phyloP scores from a whole-genome alignment of 1,140 invertebrate genomes.

The Vanessa atalanta region DNA sequence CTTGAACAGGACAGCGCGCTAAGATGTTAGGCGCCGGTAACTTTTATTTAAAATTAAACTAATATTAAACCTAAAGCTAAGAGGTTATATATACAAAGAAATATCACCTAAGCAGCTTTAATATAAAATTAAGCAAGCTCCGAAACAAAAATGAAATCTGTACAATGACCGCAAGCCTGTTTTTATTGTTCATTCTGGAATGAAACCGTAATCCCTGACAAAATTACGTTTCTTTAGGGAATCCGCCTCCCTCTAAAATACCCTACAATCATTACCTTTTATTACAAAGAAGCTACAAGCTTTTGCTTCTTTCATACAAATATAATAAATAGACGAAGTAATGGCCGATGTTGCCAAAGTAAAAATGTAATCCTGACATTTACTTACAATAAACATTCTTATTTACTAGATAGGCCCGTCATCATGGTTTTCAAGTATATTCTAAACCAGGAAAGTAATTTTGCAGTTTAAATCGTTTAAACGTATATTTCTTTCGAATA shows the following conservation, averaged over 20 bases:
- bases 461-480: no score
- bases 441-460: no score
- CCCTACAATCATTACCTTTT: constrained; percentile 62
- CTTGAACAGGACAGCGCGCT: no score
- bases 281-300: constrained; percentile 58
- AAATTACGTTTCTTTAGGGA: constrained; percentile 57
- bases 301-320: constrained; percentile 55
- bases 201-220: constrained; percentile 48
- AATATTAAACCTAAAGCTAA: no score
- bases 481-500: no score
- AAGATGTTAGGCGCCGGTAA: no score
- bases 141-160: constrained; percentile 23
- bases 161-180: constrained; percentile 37
- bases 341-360: constrained; percentile 2
- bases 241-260: constrained; percentile 48
- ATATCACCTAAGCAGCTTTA: not conserved
- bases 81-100: not conserved
- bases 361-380: not conserved
- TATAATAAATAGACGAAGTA: constrained; percentile 16
- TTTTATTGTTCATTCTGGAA: constrained; percentile 50
- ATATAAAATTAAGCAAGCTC: constrained; percentile 2
- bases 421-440: no score
- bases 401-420: no score
- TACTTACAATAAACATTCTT: not conserved
- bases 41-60: no score